Percentiles rank a stretch among this genome's conserved stretches.
These are phyloP conservation scores for Melanotaenia duboulayi DNA, from an alignment of 2,113 vertebrate genomes.

Conservation along the genomic window DNA sequence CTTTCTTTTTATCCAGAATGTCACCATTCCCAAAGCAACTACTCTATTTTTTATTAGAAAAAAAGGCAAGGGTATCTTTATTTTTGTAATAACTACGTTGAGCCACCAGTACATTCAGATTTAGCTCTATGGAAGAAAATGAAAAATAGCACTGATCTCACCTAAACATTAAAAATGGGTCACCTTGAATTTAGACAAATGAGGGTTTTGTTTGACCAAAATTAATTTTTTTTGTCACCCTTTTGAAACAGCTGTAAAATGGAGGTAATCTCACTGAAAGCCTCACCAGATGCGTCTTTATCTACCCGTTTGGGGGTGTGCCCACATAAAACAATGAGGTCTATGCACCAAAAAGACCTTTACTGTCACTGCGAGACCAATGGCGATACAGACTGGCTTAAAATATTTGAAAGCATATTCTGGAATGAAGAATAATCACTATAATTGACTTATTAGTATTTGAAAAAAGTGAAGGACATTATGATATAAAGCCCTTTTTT, in stretches of 20 bases:
- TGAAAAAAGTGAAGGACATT: not conserved
- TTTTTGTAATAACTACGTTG: conserved; percentile 18
- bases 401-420: not conserved
- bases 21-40: not conserved
- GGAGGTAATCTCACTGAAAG: too few species aligned
- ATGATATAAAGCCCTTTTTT: not conserved
- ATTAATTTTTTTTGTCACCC: too few species aligned
- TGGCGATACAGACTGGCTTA: not conserved
- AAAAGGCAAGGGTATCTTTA: conserved; percentile 16
- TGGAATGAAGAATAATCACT: not conserved
- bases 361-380: not conserved
- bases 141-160: too few species aligned
- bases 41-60: conserved; percentile 7
- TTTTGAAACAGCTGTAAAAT: too few species aligned
- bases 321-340: too few species aligned
- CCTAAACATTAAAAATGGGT: too few species aligned
- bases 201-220: too few species aligned
- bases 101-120: not conserved
- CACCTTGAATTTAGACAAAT: too few species aligned
- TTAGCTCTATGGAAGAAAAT: not conserved
- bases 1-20: conserved; percentile 12
- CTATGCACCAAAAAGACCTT: too few species aligned
- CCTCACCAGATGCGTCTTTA: too few species aligned
- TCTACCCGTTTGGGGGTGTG: too few species aligned
- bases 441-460: not conserved